Evolutionary conservation across 2,888 invertebrate genomes (phyloP), one percentile per base, ranked within the genome.

Genomic region (Horisme vitalbata): DNA sequence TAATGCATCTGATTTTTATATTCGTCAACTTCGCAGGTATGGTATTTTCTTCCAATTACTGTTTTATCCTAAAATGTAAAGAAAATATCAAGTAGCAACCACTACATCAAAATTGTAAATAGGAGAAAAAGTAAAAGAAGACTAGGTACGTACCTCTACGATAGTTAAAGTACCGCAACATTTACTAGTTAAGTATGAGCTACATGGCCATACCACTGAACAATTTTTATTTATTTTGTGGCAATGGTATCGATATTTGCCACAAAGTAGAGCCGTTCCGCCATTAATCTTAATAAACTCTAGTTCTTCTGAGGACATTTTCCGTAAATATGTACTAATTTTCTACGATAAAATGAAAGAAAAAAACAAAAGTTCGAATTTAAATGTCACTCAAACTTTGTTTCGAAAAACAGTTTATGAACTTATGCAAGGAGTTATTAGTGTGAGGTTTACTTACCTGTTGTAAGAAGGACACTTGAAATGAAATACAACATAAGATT

Each of bases 61-160:
- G 14, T 31, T 30, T 39, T 31, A 31, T 31, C 10, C 24, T 31
- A 23, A 32, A 41, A 23, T 14, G 14, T 15, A 15, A 30, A 24
- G 21, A 31, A 21, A 34, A 34, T 26, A 36, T 36, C 10, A 36
- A 36, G 26, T 15, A 50, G 52, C 30, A 31, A 31, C 30, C 15
- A 31, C 41, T 27, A 44, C 32, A 32, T 43, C 30, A 20, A 31
- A 14, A 35, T 11, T 31, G 30, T 14, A 31, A 31, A 31, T 15
- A 15, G 30, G 30, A 31, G 30, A 31, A 31, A 31, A 12, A 34
- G 37, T 15, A 15, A 14, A 27, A 37, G 14, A 26, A 37, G 12
- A 26, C 15, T 15, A n/a, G n/a, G n/a, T n/a, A n/a, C n/a, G n/a
- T n/a, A 24, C 20, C 20, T 23, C 10, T 14, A 14, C 15, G 9